Evolutionary conservation across 2,797 vertebrate species (phyloP).

Genomic region (Glossophaga mutica): DNA sequence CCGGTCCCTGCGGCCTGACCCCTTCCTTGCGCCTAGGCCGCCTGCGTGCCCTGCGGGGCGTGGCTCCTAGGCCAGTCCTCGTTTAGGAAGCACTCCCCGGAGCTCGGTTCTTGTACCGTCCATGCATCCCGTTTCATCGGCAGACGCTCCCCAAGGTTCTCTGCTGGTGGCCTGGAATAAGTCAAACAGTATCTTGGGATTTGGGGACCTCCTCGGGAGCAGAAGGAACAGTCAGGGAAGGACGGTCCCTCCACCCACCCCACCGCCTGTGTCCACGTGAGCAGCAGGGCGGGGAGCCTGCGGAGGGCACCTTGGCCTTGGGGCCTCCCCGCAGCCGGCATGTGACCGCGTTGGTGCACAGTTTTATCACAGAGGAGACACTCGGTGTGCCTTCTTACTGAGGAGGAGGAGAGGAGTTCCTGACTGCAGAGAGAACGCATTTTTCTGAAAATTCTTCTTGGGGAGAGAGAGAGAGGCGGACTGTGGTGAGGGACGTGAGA

Average conservation of each 20-base stretch:
- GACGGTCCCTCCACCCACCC: accelerated
- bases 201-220: background rate
- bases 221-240: background rate
- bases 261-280: accelerated
- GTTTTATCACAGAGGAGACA: background rate
- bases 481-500: background rate
- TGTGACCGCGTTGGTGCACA: no score
- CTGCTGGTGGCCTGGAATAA: background rate
- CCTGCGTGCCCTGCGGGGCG: accelerated
- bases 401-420: background rate
- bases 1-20: background rate
- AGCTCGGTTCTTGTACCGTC: accelerated
- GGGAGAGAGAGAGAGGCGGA: background rate
- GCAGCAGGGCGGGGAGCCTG: background rate
- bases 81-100: background rate
- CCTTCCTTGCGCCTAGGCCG: background rate
- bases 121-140: accelerated
- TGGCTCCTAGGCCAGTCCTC: background rate
- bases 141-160: background rate
- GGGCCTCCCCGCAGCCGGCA: no score
- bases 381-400: background rate
- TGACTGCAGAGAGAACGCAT: background rate
- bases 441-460: background rate
- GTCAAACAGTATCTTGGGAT: background rate
- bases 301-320: no score